Base-by-base conservation (phyloP, 2,888 invertebrate genomes). In the Nipponacmea schrenckii region DNA sequence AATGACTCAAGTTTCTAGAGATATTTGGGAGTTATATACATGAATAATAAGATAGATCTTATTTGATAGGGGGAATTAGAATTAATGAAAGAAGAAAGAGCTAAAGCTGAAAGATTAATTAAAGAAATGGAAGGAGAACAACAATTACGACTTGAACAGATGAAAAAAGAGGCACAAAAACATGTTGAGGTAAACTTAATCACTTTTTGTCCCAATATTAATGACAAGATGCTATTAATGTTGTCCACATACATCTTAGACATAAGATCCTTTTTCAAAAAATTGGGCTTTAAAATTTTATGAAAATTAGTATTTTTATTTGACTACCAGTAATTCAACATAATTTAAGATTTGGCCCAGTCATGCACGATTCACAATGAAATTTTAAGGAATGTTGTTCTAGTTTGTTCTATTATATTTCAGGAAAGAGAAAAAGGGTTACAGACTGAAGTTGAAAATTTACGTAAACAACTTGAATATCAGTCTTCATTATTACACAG, bases 11-110 rank as follows among this genome's bases (percentile, higher is more conserved):
- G n/a, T n/a, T n/a, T n/a, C n/a, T n/a, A n/a, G n/a, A n/a, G n/a
- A n/a, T n/a, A n/a, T n/a, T n/a, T n/a, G n/a, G n/a, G n/a, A n/a
- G n/a, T n/a, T n/a, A n/a, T n/a, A n/a, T n/a, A n/a, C n/a, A n/a
- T n/a, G n/a, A n/a, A n/a, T n/a, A n/a, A n/a, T n/a, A n/a, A n/a
- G n/a, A n/a, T n/a, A n/a, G n/a, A n/a, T n/a, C 4, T 39, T 39
- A 10, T 8, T 39, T 39, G 10, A 39, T 39, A 83, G 83, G 79
- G 79, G 67, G 85, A 87, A 71, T 72, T 87, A 69, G 83, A 86
- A 56, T 74, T 78, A 66, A 78, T 86, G 46, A 77, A 80, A 69
- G 80, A 80, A 26, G 86, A 86, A 72, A 86, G 86, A 68, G 70
- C 70, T 45, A 69, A 77, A 66, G 81, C 84, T 0, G 86, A 87